These are phyloP conservation scores for Mola mola DNA, from an alignment of 2,113 vertebrate species.

Conservation along the genomic window DNA sequence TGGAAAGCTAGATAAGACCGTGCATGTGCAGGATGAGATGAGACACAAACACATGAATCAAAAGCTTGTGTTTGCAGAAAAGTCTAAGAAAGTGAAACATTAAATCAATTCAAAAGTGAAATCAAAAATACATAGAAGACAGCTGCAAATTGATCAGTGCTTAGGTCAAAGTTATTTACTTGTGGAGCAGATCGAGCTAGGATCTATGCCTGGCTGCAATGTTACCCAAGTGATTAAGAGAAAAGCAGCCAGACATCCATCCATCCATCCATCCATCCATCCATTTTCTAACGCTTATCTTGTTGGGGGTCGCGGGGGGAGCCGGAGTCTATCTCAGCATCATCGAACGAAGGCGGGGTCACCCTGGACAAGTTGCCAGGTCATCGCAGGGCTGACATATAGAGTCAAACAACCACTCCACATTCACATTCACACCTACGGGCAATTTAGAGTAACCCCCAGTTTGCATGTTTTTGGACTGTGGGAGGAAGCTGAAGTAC, in stretches of 20 bases:
- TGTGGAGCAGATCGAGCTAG: slow-evolving; percentile 28
- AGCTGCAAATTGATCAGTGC: slow-evolving; percentile 19
- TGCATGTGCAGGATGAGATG: neutral
- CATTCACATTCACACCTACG: too few relatives aligned
- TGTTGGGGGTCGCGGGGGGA: too few relatives aligned
- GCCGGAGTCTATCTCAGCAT: too few relatives aligned
- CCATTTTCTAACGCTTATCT: too few relatives aligned
- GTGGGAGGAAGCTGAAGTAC: too few relatives aligned
- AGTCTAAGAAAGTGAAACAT: slow-evolving; percentile 19
- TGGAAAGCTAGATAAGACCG: neutral
- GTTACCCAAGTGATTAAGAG: slow-evolving; percentile 62
- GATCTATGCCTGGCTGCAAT: slow-evolving; percentile 48
- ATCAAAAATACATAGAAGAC: slow-evolving; percentile 14
- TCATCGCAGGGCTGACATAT: too few relatives aligned
- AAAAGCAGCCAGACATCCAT: slow-evolving; percentile 55
- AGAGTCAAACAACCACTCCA: too few relatives aligned
- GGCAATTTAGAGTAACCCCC: too few relatives aligned
- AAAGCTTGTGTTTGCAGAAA: neutral
- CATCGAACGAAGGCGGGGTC: too few relatives aligned
- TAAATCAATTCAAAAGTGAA: slow-evolving; percentile 10
- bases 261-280: too few relatives aligned
- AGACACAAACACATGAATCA: neutral
- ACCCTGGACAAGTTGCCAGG: too few relatives aligned
- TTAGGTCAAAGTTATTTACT: slow-evolving; percentile 48
- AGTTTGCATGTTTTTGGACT: too few relatives aligned